Base-by-base conservation (phyloP, 1,140 invertebrate species). In the Oncopeltus fasciatus region DNA sequence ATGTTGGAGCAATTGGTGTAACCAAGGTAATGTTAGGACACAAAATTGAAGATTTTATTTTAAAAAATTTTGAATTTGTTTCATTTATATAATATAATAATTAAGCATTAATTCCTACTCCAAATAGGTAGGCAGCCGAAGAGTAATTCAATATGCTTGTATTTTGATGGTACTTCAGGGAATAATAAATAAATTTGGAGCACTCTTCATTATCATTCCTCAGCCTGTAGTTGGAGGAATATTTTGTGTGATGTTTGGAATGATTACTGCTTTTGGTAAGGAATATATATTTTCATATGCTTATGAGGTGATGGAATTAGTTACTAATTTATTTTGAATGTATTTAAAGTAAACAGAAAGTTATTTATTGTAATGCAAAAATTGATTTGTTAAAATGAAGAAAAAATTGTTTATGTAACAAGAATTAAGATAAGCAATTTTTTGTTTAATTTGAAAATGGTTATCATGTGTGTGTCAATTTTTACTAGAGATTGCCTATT, bases 201-300 rank as follows among this genome's bases (percentile, higher is more conserved):
- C 88, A 0, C 74, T 90, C 3, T 92, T 94, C 70, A 87, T 92
- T 49, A 87, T 90, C 57, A 92, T 94, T 60, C 90, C 91, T 2
- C 85, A 88, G 69, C 88, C 90, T 0, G 84, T 93, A n/a, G 80
- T 93, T 1, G 91, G 90, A 0, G 91, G 90, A 2, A 81, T 89
- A 58, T 90, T 92, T 72, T 88, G 88, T 66, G 80, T 92, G 2
- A 88, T 90, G 82, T 91, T 92, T 70, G 88, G 88, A 28, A 88
- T 91, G 83, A 88, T 91, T 61, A 78, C 82, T 11, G 86, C 87
- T 14, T 88, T 90, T 68, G 87, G 86, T 77, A 70, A n/a, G n/a
- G n/a, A n/a, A n/a, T n/a, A n/a, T n/a, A n/a, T n/a, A n/a, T n/a
- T n/a, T n/a, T n/a, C n/a, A n/a, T n/a, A n/a, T n/a, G n/a, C n/a